Base-by-base conservation (phyloP, 2,797 vertebrate genomes). In the Bothrops alternatus region DNA sequence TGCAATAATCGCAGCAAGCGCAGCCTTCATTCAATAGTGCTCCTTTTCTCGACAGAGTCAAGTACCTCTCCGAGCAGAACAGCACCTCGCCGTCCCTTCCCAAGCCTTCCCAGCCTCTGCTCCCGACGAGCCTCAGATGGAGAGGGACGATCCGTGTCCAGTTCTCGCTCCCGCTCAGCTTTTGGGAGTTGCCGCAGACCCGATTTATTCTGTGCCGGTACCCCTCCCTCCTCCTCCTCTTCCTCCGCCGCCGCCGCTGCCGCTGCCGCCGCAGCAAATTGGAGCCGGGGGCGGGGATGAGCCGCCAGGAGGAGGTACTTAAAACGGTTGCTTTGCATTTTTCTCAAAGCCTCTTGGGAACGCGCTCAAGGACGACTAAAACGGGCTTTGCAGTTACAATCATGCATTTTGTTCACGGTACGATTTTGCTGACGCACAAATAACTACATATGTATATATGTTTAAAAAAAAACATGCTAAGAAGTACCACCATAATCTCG, bases 401-500 rank as follows among this genome's bases (percentile, higher is more conserved):
- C 4, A 13, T 53, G n/a, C 5, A 18, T 6, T 63, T 47, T 2
- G 6, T 50, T 47, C 88, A 0, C 1, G 4, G 16, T 20, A 2
- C 16, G 0, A 1, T 57, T 6, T 20, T 58, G 0, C 2, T 12
- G 8, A 28, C 12, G 14, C 16, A 16, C 0, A 3, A 50, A 1
- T 20, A n/a, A 25, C n/a, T 47, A 3, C 6, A 7, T 7, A 50
- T 50, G 1, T 7, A 7, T 50, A 50, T 50, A 50, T 47, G 6
- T 47, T 50, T 47, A 3, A 42, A 47, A 47, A 47, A 47, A 6
- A 26, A 61, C 0, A 4, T 1, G 2, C 60, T 1, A 1, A 4
- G 0, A 1, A 14, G 0, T 0, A 3, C 94, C 26, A 0, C 47
- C 92, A 0, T 93, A 37, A 0, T 0, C 0, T 0, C 0, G 1